Percentiles rank a stretch among this genome's conserved stretches.
phyloP scores from a whole-genome alignment of 2,797 vertebrate genomes.

The Peromyscus melanophrys region DNA sequence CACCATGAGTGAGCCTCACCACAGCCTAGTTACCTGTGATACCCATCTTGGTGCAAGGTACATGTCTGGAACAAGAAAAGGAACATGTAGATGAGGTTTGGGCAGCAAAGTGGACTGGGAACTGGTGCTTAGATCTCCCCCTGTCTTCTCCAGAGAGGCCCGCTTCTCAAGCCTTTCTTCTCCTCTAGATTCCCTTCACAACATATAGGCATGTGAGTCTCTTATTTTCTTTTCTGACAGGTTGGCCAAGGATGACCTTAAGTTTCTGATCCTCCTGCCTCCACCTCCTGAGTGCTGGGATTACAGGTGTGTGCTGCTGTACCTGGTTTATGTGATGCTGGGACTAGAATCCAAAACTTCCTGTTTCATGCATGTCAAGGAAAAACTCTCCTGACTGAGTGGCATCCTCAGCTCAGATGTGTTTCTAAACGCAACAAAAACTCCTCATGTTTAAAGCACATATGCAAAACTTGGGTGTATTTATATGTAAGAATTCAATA shows the following conservation, averaged over 20 bases:
- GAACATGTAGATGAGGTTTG: neutral
- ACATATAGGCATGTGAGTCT: neutral
- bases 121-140: neutral
- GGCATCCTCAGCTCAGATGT: too few species aligned
- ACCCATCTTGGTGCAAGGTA: neutral
- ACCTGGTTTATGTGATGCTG: neutral
- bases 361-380: neutral
- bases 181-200: neutral
- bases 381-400: neutral
- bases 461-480: constrained; percentile 15
- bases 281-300: neutral
- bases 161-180: neutral
- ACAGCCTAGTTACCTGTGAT: neutral
- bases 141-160: neutral
- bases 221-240: neutral
- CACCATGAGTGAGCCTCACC: neutral
- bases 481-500: constrained; percentile 19
- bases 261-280: neutral
- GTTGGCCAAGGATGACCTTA: neutral
- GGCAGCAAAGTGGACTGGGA: neutral
- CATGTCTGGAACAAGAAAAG: neutral
- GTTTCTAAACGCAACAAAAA: neutral
- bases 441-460: neutral
- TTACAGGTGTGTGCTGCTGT: neutral
- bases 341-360: neutral